These are phyloP conservation scores for Albula glossodonta DNA, from an alignment of 2,113 vertebrate species.

Conservation along the genomic window DNA sequence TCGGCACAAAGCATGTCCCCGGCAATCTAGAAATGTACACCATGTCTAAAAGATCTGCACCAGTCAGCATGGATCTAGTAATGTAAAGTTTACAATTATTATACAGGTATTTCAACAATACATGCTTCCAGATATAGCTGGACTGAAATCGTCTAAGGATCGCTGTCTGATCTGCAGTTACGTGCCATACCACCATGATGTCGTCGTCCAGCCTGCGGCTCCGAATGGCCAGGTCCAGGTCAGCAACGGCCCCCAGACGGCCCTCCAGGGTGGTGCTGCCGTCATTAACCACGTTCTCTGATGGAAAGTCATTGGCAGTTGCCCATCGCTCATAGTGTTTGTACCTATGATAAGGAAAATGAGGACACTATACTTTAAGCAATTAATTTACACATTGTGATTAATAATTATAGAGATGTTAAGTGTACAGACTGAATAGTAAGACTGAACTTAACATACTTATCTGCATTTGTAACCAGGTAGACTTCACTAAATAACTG, in stretches of 20 bases:
- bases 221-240: conserved; percentile 72
- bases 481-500: conserved; percentile 79
- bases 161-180: neutral
- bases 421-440: neutral
- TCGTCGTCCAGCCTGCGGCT: conserved; percentile 72
- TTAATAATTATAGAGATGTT: neutral
- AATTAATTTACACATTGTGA: neutral
- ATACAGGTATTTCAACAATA: too few species aligned
- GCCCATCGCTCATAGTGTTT: conserved; percentile 82
- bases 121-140: neutral
- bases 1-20: conserved; percentile 82
- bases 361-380: neutral
- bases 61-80: too few species aligned
- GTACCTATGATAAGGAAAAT: conserved; percentile 56
- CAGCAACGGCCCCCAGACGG: conserved; percentile 72
- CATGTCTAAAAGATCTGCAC: neutral
- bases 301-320: conserved; percentile 77
- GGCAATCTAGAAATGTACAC: conserved; percentile 64
- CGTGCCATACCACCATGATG: conserved; percentile 71
- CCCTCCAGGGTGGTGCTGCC: conserved; percentile 74
- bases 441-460: conserved; percentile 60
- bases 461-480: conserved; percentile 80
- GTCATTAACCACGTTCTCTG: conserved; percentile 77
- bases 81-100: too few species aligned
- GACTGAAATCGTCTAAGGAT: neutral